Evolutionary conservation across 35 echinoderm and acorn worm genomes (phyloP), one percentile per base, ranked within the genome.

Genomic region (Diadema setosum): DNA sequence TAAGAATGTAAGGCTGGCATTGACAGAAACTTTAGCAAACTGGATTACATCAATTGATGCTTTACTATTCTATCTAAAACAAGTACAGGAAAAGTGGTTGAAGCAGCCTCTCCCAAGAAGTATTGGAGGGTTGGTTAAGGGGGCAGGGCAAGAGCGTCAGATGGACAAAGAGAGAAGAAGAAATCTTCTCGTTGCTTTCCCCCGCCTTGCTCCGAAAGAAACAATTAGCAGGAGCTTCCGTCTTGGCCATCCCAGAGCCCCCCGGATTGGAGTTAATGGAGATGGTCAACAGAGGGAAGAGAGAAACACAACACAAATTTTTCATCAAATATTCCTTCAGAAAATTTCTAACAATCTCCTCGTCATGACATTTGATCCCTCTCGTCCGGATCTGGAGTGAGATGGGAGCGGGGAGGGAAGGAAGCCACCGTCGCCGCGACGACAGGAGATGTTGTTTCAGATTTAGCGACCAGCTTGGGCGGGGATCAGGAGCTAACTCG

Each of bases 361-460:
- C 9, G 63, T 67, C 63, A n/a, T 78, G 73, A 78, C 73, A 78
- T 36, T 44, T 78, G 73, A 78, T 78, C 73, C 44, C 48, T n/a
- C 9, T 6, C 2, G 34, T 4, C 40, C 29, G 73, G 44, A 33
- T 78, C 39, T 43, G 20, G 73, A 78, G 73, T 21, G 44, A 78
- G 73, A 24, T 43, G 73, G 73, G 39, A 41, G 73, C 24, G 18
- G 73, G 73, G 39, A 41, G 73, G 73, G 73, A 41, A 41, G 73
- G 33, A 39, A 44, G 73, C 73, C 11, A 41, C 73, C 44, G 73
- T 78, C 73, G 73, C 40, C 73, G 73, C 73, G 73, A 18, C 73
- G 73, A 78, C 73, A 78, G 40, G 73, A 36, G 39, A 41, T 78
- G 73, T 78, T 78, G 73, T 78, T 78, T 35, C 27, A 78, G 73